These are phyloP conservation scores for Eueremaeus valkanovi DNA, from an alignment of 2,888 invertebrate genomes.

Conservation along the genomic window DNA sequence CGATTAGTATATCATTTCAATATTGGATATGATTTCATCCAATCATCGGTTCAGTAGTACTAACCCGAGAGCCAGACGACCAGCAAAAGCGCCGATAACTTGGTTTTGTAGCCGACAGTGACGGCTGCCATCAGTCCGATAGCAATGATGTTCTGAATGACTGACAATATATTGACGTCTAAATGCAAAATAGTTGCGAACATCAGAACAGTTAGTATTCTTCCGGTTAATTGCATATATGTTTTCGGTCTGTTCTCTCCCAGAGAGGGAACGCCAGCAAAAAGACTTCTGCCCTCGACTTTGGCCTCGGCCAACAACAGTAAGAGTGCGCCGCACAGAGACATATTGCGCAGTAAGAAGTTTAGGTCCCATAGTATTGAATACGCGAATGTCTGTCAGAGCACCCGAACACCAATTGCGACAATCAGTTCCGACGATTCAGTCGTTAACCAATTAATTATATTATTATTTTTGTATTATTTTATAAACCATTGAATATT, in stretches of 20 bases:
- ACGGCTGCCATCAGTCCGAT: slow-evolving; percentile 92
- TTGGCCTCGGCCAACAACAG: slow-evolving; percentile 93
- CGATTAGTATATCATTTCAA: neutral
- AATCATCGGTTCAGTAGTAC: slow-evolving; percentile 58
- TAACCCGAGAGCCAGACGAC: slow-evolving; percentile 70
- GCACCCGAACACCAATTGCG: too few relatives aligned
- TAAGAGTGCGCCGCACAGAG: slow-evolving; percentile 92
- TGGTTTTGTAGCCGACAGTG: slow-evolving; percentile 96
- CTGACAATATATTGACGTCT: slow-evolving; percentile 71
- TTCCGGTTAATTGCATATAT: slow-evolving; percentile 90
- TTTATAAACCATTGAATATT: too few relatives aligned
- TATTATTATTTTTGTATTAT: too few relatives aligned
- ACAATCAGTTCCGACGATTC: neutral
- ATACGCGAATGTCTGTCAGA: slow-evolving; percentile 80
- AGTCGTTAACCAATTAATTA: neutral
- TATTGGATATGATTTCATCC: slow-evolving; percentile 53
- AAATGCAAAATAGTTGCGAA: slow-evolving; percentile 92
- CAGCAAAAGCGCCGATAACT: slow-evolving; percentile 89
- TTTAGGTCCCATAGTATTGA: slow-evolving; percentile 93
- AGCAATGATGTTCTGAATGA: slow-evolving; percentile 86
- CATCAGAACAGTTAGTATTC: slow-evolving; percentile 96
- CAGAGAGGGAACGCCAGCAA: slow-evolving; percentile 72
- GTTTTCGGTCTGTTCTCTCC: slow-evolving; percentile 94
- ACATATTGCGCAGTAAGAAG: slow-evolving; percentile 68
- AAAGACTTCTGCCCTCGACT: slow-evolving; percentile 86